phyloP scores from a whole-genome alignment of 2,113 vertebrate species.

The Apus apus region DNA sequence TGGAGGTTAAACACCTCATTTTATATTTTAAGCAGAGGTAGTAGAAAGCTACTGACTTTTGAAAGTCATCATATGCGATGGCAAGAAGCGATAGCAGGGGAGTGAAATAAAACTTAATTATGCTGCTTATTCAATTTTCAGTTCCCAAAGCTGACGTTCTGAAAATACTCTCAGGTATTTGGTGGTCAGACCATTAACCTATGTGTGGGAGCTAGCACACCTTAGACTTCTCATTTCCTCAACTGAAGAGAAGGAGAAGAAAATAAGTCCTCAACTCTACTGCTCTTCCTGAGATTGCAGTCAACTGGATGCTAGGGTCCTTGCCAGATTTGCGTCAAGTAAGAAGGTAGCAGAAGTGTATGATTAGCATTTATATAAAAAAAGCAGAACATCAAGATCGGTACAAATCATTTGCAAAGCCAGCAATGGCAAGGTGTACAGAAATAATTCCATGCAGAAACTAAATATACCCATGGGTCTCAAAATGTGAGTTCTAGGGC shows the following conservation, averaged over 20 bases:
- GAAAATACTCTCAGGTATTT: conserved; percentile 34
- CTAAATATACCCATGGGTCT: neutral
- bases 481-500: neutral
- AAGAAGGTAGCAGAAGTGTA: neutral
- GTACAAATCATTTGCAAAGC: neutral
- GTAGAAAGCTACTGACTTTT: conserved; percentile 17
- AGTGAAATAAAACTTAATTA: conserved; percentile 32
- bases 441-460: neutral
- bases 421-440: neutral
- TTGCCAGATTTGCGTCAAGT: neutral
- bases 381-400: neutral
- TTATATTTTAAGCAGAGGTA: neutral
- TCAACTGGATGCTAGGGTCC: neutral
- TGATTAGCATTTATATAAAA: conserved; percentile 28
- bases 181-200: conserved; percentile 49
- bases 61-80: neutral
- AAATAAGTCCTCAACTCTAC: neutral
- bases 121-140: conserved; percentile 44
- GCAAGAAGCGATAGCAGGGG: neutral
- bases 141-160: neutral
- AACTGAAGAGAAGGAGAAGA: neutral
- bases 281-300: neutral
- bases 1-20: neutral
- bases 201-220: neutral
- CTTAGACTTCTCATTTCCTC: neutral